Evolutionary conservation across 2,113 vertebrate species (phyloP), one percentile per base, ranked within the genome.

Genomic region (Phalacrocorax aristotelis): DNA sequence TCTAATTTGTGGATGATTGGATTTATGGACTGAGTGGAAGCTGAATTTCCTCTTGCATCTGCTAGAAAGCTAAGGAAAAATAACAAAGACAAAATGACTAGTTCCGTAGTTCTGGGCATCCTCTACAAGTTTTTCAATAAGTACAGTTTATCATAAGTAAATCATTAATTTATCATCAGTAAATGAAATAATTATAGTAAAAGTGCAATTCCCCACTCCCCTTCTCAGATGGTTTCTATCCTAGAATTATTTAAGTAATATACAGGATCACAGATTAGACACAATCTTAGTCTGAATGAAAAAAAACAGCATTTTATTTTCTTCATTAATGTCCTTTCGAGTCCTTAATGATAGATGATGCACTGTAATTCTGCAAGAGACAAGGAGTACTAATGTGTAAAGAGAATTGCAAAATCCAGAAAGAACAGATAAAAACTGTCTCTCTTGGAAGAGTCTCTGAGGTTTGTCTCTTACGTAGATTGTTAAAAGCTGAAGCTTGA

Each of bases 321-420:
- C 10, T 26, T 78, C 2, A 23, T 61, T 81, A 74, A 38, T 7
- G n/a, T 84, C 0, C 0, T 78, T 87, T 78, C 0, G 0, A 22
- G 15, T 74, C 36, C 9, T 80, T 51, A 26, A 13, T 54, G 14
- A 70, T 30, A 58, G 34, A 46, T 38, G 40, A 48, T 79, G 14
- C 36, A 27, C 2, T 10, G 30, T 71, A 62, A 71, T 69, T 62
- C 74, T 55, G 10, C 32, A 87, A 38, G 51, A 75, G 25, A 18
- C 17, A 51, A 58, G 20, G 32, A 70, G 19, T 71, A 49, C 12
- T n/a, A 62, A 60, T 42, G 8, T 55, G 6, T 76, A 82, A 68
- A 62, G 15, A 51, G 9, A 82, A n/a, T 27, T 68, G 22, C 7
- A 55, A 87, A 79, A 68, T 87, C 19, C 51, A 51, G 42, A 84